phyloP scores from a whole-genome alignment of 2,888 invertebrate species.

The Enchytraeus crypticus region DNA sequence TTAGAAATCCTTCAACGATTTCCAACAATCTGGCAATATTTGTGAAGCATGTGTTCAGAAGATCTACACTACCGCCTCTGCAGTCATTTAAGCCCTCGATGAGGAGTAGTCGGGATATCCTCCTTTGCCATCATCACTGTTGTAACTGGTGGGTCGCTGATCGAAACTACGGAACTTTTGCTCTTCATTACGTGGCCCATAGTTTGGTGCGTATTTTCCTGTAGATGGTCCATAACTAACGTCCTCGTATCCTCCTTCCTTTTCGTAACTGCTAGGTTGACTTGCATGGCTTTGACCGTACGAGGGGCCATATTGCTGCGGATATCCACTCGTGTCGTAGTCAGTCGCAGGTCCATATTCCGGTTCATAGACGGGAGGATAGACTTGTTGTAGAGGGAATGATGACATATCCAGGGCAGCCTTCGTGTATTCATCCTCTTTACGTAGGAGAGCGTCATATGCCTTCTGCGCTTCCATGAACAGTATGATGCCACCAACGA shows the following conservation, averaged over 20 bases:
- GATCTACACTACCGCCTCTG: no score
- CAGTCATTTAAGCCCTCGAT: no score
- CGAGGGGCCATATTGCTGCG: neutral
- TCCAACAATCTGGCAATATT: no score
- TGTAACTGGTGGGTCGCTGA: neutral
- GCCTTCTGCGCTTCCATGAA: constrained; percentile 23
- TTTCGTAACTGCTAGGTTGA: constrained; percentile 13
- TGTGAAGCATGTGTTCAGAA: no score
- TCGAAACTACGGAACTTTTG: neutral
- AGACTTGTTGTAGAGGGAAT: constrained; percentile 12
- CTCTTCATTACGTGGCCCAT: neutral
- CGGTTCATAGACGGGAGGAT: constrained; percentile 1
- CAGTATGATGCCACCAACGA: constrained; percentile 17
- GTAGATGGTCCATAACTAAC: neutral
- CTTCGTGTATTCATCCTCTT: constrained; percentile 24
- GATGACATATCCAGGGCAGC: constrained; percentile 22
- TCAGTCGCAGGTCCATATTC: constrained; percentile 4
- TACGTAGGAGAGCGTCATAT: constrained; percentile 20
- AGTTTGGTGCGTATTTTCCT: neutral
- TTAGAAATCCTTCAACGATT: no score
- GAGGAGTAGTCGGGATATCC: neutral
- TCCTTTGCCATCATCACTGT: neutral
- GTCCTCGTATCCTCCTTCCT: constrained; percentile 3
- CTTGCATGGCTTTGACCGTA: constrained; percentile 6
- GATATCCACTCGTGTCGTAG: neutral